Percentiles rank a stretch among this genome's conserved stretches.
phyloP scores from a whole-genome alignment of 2,888 invertebrate species.

The Caenorhabditis drosophilae region DNA sequence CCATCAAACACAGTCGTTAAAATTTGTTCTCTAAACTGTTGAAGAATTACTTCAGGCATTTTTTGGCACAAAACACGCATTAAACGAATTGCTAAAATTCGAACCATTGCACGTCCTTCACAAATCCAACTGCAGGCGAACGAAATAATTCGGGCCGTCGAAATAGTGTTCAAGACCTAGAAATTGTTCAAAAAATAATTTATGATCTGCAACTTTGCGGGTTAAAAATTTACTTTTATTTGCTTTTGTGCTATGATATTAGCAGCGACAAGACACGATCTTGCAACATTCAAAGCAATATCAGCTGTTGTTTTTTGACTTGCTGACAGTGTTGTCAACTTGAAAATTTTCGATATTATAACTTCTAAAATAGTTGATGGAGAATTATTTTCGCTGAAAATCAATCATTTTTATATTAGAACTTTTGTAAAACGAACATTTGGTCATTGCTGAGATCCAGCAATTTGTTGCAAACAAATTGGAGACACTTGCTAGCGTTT shows the following conservation, averaged over 20 bases:
- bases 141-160: slow-evolving; percentile 49
- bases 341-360: slow-evolving; percentile 44
- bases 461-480: slow-evolving; percentile 52
- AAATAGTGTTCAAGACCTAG: slow-evolving; percentile 45
- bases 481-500: slow-evolving; percentile 56
- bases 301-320: slow-evolving; percentile 17
- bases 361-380: slow-evolving; percentile 26
- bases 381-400: slow-evolving; percentile 6
- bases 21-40: slow-evolving; percentile 62
- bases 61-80: slow-evolving; percentile 60
- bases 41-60: slow-evolving; percentile 58
- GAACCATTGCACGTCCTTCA: slow-evolving; percentile 55
- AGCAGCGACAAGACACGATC: slow-evolving; percentile 57
- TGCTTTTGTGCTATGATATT: slow-evolving; percentile 65
- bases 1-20: slow-evolving; percentile 56
- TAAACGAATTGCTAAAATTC: slow-evolving; percentile 59
- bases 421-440: background rate
- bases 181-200: background rate
- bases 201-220: background rate
- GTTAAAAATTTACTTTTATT: slow-evolving; percentile 30
- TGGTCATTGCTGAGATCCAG: slow-evolving; percentile 46
- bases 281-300: slow-evolving; percentile 42
- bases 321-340: slow-evolving; percentile 36
- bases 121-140: slow-evolving; percentile 51
- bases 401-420: background rate